phyloP scores from a whole-genome alignment of 2,888 invertebrate species.

The Nymphalis urticae region DNA sequence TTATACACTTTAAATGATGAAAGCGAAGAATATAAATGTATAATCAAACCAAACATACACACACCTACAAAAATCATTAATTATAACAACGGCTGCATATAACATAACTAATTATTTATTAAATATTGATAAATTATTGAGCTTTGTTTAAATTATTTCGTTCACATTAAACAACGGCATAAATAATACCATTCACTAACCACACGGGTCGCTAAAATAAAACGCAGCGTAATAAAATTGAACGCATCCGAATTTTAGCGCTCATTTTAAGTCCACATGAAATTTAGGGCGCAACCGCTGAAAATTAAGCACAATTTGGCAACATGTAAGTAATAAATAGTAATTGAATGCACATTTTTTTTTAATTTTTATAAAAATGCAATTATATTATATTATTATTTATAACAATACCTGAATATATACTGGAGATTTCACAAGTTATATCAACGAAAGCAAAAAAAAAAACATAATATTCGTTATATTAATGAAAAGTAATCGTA shows the following conservation, averaged over 20 bases:
- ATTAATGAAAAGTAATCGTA: no score
- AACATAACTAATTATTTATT: slow-evolving; percentile 38
- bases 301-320: slow-evolving; percentile 35
- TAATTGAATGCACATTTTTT: slow-evolving; percentile 3
- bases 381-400: no score
- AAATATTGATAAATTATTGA: slow-evolving; percentile 36
- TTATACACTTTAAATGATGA: slow-evolving; percentile 15
- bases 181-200: slow-evolving; percentile 33
- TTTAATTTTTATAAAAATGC: not conserved
- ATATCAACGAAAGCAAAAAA: no score
- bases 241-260: slow-evolving; percentile 31
- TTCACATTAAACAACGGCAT: slow-evolving; percentile 33
- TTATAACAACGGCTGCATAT: slow-evolving; percentile 32
- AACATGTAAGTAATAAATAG: slow-evolving; percentile 30
- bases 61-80: slow-evolving; percentile 26
- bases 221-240: slow-evolving; percentile 35
- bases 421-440: not conserved
- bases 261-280: slow-evolving; percentile 35
- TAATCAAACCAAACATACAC: not conserved
- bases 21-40: not conserved
- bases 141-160: slow-evolving; percentile 36
- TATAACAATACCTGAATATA: not conserved
- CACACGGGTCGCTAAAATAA: slow-evolving; percentile 36
- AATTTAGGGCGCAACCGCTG: slow-evolving; percentile 36
- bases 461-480: no score